Percentiles rank a stretch among this genome's conserved stretches.
Conservation (phyloP, 1,140 invertebrate genomes). For the Halyomorpha halys region DNA sequence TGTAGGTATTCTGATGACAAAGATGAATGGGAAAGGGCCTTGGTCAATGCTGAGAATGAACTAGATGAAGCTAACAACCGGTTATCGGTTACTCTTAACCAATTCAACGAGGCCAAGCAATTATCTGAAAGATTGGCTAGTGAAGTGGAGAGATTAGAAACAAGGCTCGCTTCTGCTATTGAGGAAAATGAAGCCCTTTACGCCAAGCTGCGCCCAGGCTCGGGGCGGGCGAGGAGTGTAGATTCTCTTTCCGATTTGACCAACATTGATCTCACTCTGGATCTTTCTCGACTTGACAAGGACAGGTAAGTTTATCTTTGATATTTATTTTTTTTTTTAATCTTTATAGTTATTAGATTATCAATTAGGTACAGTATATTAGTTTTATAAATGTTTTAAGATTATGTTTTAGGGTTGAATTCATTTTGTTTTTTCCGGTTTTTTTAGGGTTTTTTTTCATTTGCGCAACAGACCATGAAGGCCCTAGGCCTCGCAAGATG, state of each 20-base stretch:
- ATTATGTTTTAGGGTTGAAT: too few relatives aligned
- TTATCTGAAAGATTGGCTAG: slow-evolving; percentile 34
- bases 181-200: slow-evolving; percentile 69
- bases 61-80: slow-evolving; percentile 50
- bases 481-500: too few relatives aligned
- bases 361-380: too few relatives aligned
- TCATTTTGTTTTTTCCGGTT: too few relatives aligned
- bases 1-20: slow-evolving; percentile 41
- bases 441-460: too few relatives aligned
- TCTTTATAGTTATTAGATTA: too few relatives aligned
- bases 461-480: too few relatives aligned
- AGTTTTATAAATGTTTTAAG: too few relatives aligned
- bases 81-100: slow-evolving; percentile 48
- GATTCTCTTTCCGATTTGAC: slow-evolving; percentile 71
- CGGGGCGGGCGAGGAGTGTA: slow-evolving; percentile 50
- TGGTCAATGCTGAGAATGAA: slow-evolving; percentile 48
- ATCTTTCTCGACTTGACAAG: slow-evolving; percentile 60
- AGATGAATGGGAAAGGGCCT: slow-evolving; percentile 50
- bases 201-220: slow-evolving; percentile 46
- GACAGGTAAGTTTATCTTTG: slow-evolving; percentile 47
- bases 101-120: slow-evolving; percentile 50
- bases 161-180: slow-evolving; percentile 48
- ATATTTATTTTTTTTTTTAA: too few relatives aligned
- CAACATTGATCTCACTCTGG: slow-evolving; percentile 62
- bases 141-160: slow-evolving; percentile 32